Conservation (phyloP, 2,113 vertebrate species). For the Perccottus glenii region DNA sequence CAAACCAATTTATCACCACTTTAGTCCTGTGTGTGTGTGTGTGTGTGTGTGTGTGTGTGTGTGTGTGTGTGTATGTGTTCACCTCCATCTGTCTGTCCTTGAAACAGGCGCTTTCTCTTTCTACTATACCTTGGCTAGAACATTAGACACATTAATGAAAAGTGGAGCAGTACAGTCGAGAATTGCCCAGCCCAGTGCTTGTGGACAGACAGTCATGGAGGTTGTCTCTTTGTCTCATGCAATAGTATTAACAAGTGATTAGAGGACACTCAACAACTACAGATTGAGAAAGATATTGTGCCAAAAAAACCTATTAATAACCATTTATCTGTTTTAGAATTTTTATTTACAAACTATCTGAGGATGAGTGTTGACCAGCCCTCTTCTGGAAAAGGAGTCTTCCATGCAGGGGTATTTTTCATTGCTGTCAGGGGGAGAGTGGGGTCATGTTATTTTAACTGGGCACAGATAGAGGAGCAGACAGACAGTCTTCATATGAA, state of each 20-base stretch:
- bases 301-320: neutral
- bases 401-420: conserved; percentile 46
- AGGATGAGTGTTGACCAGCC: conserved; percentile 11
- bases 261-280: neutral
- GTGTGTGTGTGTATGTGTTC: conserved; percentile 38
- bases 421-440: conserved; percentile 45
- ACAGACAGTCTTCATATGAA: conserved; percentile 49
- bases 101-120: conserved; percentile 37
- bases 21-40: conserved; percentile 20
- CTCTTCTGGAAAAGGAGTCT: conserved; percentile 22
- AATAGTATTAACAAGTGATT: neutral
- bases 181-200: conserved; percentile 17
- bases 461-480: conserved; percentile 44
- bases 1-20: conserved; percentile 59
- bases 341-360: conserved; percentile 4
- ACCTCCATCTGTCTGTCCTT: conserved; percentile 67
- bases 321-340: conserved; percentile 12
- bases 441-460: conserved; percentile 64
- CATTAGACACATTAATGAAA: conserved; percentile 21
- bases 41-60: conserved; percentile 29
- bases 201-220: conserved; percentile 20
- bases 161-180: conserved; percentile 47
- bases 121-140: neutral
- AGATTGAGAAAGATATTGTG: conserved; percentile 24
- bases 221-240: conserved; percentile 5